Evolutionary conservation across 2,888 invertebrate genomes (phyloP), one percentile per base, ranked within the genome.

Genomic region (Liopterus haemorrhoidalis): DNA sequence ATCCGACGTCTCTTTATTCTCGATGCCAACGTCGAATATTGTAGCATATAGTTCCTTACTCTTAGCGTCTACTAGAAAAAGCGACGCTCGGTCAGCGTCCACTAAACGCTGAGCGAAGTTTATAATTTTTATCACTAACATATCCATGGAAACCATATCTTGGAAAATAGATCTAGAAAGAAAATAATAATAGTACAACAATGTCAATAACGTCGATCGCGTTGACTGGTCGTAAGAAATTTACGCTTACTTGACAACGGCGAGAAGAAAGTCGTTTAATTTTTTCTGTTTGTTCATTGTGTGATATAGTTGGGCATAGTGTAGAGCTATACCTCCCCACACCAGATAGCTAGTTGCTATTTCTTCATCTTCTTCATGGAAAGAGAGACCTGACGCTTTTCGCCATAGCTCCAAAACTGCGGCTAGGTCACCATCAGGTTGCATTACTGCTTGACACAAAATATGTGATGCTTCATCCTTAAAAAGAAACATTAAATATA

Each of bases 111-210:
- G 87, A 0, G 87, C 88, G 61, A 83, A 87, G 61, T 85, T 84
- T 77, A 90, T 80, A 47, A 90, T 84, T 62, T 85, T 84, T 64
- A 84, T 81, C 21, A 90, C 86, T 1, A 90, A 73, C 46, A 78
- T 76, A 56, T 89, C 87, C 72, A 89, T 81, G 52, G 85, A 85
- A 33, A 85, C 81, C 77, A 90, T 89, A 59, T 90, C 87, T 70
- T 89, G 87, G 61, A 91, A 90, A 60, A 90, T 86, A 5, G 85
- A 85, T 64, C 88, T 88, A 67, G 24, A 70, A 66, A 46, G 48
- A 49, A 32, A 36, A 36, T 25, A n/a, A n/a, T n/a, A n/a, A n/a
- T n/a, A n/a, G n/a, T 28, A 40, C 14, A 28, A 38, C 5, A 28
- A 32, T 28, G 9, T 21, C 25, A 39, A 36, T 12, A 25, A 30